These are phyloP conservation scores for Lithosia quadra DNA, from an alignment of 2,888 invertebrate genomes.

Conservation along the genomic window DNA sequence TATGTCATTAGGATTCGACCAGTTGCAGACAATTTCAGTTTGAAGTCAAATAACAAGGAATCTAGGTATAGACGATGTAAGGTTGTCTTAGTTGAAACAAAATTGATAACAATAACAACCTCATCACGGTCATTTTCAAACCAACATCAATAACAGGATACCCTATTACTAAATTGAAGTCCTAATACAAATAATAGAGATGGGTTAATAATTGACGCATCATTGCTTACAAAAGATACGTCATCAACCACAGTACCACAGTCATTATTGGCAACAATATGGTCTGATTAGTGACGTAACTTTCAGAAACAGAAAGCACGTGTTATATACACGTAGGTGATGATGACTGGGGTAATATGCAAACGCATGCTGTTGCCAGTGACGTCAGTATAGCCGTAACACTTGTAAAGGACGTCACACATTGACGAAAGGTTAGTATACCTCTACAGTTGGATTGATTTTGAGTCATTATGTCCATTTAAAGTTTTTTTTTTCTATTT, in stretches of 20 bases:
- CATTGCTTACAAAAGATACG: not conserved
- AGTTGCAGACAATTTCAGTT: no score
- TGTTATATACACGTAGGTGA: not conserved
- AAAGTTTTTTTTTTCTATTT: no score
- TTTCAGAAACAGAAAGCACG: not conserved
- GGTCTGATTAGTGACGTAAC: conserved; percentile 3
- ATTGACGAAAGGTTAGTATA: not conserved
- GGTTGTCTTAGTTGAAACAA: no score
- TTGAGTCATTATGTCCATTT: not conserved
- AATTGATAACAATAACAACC: not conserved
- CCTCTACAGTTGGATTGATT: no score
- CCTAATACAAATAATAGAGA: not conserved
- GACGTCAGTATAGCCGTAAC: not conserved
- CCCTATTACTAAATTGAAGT: not conserved
- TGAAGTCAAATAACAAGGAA: not conserved
- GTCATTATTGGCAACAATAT: conserved; percentile 1
- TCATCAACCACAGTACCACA: not conserved
- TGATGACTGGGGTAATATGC: not conserved
- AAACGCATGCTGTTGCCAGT: not conserved
- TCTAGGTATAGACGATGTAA: no score
- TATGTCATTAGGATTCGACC: no score
- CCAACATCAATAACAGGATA: not conserved
- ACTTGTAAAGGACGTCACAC: not conserved
- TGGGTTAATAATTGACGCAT: not conserved
- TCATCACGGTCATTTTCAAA: not conserved